A percentile compares a stretch with the other conserved stretches of the same genome.
phyloP scores from a whole-genome alignment of 2,797 vertebrate genomes.

The Myotis pilosus region DNA sequence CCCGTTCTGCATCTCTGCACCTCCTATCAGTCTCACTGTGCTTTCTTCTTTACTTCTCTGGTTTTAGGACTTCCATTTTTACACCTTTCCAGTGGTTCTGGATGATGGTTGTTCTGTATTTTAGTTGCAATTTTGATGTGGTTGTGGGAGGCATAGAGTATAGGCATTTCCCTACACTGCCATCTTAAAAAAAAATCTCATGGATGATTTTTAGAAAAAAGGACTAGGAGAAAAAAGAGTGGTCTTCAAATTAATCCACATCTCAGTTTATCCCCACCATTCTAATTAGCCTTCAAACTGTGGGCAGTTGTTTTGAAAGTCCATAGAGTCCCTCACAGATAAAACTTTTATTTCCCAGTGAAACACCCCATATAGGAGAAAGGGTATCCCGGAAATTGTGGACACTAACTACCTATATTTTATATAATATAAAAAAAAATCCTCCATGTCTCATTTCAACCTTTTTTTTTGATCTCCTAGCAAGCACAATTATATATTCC shows the following conservation, averaged over 20 bases:
- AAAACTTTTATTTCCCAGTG: neutral
- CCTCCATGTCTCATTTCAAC: neutral
- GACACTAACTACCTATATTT: neutral
- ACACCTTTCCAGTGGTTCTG: too few relatives aligned
- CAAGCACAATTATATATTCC: neutral
- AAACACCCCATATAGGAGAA: neutral
- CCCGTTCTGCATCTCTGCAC: too few relatives aligned
- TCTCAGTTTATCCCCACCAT: neutral
- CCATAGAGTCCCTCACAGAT: neutral
- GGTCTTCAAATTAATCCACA: neutral
- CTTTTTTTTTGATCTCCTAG: neutral
- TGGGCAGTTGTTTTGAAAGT: neutral
- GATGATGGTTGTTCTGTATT: too few relatives aligned
- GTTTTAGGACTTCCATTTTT: too few relatives aligned
- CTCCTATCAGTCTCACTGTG: too few relatives aligned
- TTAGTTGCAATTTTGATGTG: too few relatives aligned
- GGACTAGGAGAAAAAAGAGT: neutral
- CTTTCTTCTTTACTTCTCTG: too few relatives aligned
- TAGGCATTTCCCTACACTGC: too few relatives aligned
- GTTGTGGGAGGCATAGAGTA: too few relatives aligned
- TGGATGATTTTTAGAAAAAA: conserved; percentile 15
- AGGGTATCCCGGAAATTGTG: neutral
- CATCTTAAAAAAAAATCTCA: neutral
- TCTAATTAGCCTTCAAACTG: conserved; percentile 8
- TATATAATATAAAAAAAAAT: neutral